Conservation (phyloP, 2,113 vertebrate genomes). For the Archilochus colubris region DNA sequence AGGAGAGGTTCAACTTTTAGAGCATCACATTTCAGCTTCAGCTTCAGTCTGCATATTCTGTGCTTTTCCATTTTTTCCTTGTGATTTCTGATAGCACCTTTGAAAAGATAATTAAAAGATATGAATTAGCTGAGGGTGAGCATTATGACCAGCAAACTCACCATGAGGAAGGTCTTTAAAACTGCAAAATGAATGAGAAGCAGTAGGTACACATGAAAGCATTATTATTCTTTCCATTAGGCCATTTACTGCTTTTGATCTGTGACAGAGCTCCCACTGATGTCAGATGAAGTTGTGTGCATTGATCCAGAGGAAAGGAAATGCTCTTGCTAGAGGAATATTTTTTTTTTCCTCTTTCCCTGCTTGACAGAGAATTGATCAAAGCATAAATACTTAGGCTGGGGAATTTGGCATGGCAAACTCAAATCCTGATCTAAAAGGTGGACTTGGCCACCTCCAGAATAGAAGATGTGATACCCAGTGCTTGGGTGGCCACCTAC, state of each 20-base stretch:
- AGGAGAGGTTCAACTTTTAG: not conserved
- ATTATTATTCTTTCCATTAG: slow-evolving; percentile 45
- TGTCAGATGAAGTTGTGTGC: not conserved
- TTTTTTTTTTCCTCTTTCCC: not conserved
- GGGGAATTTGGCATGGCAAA: not conserved
- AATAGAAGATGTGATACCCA: not conserved
- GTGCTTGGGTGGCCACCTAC: accelerated
- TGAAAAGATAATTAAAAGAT: slow-evolving; percentile 42
- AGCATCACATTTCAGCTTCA: not conserved
- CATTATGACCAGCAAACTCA: not conserved
- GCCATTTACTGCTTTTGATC: slow-evolving; percentile 42
- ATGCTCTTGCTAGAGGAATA: not conserved
- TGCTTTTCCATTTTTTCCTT: not conserved
- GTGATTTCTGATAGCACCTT: not conserved
- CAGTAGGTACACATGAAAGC: not conserved
- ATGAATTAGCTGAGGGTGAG: slow-evolving; percentile 6
- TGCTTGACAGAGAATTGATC: slow-evolving; percentile 8
- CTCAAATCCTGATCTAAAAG: not conserved
- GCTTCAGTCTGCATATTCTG: not conserved
- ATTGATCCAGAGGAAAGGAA: slow-evolving; percentile 37
- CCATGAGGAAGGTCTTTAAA: slow-evolving; percentile 37
- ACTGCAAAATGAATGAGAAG: not conserved
- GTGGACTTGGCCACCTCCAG: not conserved
- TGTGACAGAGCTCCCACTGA: slow-evolving; percentile 12
- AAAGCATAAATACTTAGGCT: not conserved